Evolutionary conservation across 2,888 invertebrate genomes (phyloP).

Genomic region (Autographa pulchrina): DNA sequence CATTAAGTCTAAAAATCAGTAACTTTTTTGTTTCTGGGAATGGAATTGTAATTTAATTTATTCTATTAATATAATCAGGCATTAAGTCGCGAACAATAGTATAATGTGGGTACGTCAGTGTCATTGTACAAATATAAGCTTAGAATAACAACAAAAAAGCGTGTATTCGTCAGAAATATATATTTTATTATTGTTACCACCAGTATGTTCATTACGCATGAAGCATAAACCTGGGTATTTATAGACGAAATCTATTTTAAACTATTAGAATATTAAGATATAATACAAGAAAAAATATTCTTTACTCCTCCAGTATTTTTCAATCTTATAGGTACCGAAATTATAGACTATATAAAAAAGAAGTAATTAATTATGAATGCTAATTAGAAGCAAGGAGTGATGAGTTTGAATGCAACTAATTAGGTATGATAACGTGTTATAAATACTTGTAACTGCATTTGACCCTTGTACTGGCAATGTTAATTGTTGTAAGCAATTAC

Average conservation of each 20-base stretch:
- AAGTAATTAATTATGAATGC: not conserved
- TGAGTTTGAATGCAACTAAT: conserved; percentile 32
- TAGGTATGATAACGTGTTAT: conserved; percentile 20
- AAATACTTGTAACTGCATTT: conserved; percentile 19
- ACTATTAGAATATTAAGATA: too few species aligned
- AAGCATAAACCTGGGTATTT: not conserved
- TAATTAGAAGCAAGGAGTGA: conserved; percentile 27
- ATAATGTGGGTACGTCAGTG: conserved; percentile 11
- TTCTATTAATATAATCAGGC: not conserved
- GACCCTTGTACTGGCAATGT: conserved; percentile 34
- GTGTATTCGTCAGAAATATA: not conserved
- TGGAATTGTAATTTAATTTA: not conserved
- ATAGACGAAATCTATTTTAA: not conserved
- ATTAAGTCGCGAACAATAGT: conserved; percentile 6
- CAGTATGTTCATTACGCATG: not conserved
- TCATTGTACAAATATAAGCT: not conserved
- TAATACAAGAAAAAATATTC: too few species aligned
- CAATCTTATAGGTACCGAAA: too few species aligned
- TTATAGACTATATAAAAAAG: not conserved
- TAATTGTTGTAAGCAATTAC: conserved; percentile 7
- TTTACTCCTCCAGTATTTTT: not conserved
- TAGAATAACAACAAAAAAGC: not conserved
- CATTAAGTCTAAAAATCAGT: not conserved
- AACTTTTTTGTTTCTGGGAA: not conserved
- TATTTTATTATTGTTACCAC: not conserved